These are phyloP conservation scores for Argyresthia goedartella DNA, from an alignment of 2,888 invertebrate genomes.

Conservation along the genomic window DNA sequence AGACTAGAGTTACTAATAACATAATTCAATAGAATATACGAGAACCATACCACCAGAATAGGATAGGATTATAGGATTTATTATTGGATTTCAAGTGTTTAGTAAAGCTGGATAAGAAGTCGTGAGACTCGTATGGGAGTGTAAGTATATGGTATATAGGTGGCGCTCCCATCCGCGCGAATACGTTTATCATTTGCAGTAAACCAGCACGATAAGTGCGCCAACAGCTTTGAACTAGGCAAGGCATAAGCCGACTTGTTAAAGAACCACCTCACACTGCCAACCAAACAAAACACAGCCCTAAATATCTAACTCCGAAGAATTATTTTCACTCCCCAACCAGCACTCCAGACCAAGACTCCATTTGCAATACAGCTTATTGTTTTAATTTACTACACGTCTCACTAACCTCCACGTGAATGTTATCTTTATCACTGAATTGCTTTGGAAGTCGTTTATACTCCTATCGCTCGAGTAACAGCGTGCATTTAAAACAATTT, in stretches of 20 bases:
- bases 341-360: conserved; percentile 17
- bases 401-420: conserved; percentile 30
- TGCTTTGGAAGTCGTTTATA: conserved; percentile 25
- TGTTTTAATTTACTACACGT: conserved; percentile 45
- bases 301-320: conserved; percentile 26
- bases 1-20: no score
- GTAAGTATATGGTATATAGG: not conserved
- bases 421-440: conserved; percentile 38
- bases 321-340: conserved; percentile 17
- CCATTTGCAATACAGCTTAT: conserved; percentile 30
- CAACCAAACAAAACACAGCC: conserved; percentile 23
- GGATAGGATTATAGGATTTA: no score
- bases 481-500: conserved; percentile 18
- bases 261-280: conserved; percentile 24
- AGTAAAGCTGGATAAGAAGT: no score
- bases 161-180: conserved; percentile 23
- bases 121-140: not conserved
- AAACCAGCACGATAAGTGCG: conserved; percentile 48
- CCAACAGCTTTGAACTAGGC: conserved; percentile 40
- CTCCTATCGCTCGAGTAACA: conserved; percentile 19
- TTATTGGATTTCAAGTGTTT: no score
- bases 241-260: conserved; percentile 40
- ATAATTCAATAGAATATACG: no score
- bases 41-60: no score
- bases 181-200: conserved; percentile 49